These are phyloP conservation scores for Poeciliopsis turrubarensis DNA, from an alignment of 2,113 vertebrate genomes.

Conservation along the genomic window DNA sequence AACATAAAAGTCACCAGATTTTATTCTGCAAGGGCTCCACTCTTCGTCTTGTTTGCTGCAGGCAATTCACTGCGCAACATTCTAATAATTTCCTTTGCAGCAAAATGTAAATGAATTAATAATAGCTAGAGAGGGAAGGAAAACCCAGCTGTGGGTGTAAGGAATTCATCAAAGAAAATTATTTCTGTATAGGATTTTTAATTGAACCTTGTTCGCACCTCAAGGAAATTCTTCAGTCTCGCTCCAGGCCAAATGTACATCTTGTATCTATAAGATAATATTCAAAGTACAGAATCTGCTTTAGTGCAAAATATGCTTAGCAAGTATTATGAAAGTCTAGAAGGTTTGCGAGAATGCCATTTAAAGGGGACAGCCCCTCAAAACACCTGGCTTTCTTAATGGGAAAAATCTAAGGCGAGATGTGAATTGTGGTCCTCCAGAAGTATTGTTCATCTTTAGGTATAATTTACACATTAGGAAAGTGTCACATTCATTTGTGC, in stretches of 20 bases:
- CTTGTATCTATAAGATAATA: background rate
- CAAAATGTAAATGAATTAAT: slow-evolving; percentile 72
- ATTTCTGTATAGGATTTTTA: slow-evolving; percentile 59
- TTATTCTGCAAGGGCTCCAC: slow-evolving; percentile 16
- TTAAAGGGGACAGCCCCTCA: background rate
- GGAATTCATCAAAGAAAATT: slow-evolving; percentile 74
- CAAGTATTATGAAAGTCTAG: slow-evolving; percentile 36
- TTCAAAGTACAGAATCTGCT: slow-evolving; percentile 16
- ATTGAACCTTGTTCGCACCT: slow-evolving; percentile 44
- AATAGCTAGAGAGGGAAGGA: slow-evolving; percentile 51
- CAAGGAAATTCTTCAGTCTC: slow-evolving; percentile 29
- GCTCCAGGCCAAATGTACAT: slow-evolving; percentile 33
- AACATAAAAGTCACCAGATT: slow-evolving; percentile 6
- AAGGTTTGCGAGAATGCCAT: slow-evolving; percentile 50
- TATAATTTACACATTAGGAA: too few species aligned
- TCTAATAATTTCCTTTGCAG: slow-evolving; percentile 58
- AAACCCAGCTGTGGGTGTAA: slow-evolving; percentile 58
- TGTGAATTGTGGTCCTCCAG: too few species aligned
- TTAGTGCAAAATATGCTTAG: slow-evolving; percentile 27
- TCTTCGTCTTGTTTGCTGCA: slow-evolving; percentile 41
- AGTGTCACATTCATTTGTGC: too few species aligned
- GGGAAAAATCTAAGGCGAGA: too few species aligned
- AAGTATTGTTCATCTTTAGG: too few species aligned
- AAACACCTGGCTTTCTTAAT: too few species aligned
- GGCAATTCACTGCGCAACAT: slow-evolving; percentile 49